Percentiles rank a stretch among this genome's conserved stretches.
phyloP scores from a whole-genome alignment of 2,888 invertebrate species.

The Euplagia quadripunctaria region DNA sequence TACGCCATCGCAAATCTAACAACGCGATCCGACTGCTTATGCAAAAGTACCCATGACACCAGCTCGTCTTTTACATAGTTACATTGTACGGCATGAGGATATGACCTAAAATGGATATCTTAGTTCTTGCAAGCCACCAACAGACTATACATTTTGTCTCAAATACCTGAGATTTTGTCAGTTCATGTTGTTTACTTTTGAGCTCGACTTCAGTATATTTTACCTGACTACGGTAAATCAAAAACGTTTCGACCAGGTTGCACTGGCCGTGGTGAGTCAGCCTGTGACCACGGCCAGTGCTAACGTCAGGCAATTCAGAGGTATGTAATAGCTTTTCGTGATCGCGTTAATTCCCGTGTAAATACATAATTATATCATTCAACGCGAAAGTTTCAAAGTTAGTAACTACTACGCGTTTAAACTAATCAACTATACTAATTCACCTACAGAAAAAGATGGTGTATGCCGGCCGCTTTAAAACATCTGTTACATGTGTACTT shows the following conservation, averaged over 20 bases:
- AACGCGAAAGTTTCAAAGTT: no score
- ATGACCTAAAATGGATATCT: constrained; percentile 45
- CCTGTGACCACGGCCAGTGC: no score
- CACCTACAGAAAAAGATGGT: neutral
- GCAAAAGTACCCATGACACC: constrained; percentile 22
- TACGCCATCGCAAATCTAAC: constrained; percentile 7
- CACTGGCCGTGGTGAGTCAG: no score
- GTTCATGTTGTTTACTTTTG: neutral
- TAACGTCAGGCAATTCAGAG: no score
- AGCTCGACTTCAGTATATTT: no score
- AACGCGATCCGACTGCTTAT: constrained; percentile 42
- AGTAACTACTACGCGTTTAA: no score
- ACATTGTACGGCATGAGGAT: constrained; percentile 26
- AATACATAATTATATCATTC: no score
- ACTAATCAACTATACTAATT: neutral
- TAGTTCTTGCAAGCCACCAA: constrained; percentile 24
- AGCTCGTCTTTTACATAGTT: constrained; percentile 17
- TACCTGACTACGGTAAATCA: no score
- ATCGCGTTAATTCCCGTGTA: no score
- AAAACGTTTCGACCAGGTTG: no score
- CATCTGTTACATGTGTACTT: constrained; percentile 2
- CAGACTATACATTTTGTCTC: neutral
- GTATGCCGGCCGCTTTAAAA: neutral
- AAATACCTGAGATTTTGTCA: neutral
- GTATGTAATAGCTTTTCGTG: no score